Percentiles rank a stretch among this genome's conserved stretches.
Conservation (phyloP, 2,888 invertebrate genomes). For the Amphipoea lucens region DNA sequence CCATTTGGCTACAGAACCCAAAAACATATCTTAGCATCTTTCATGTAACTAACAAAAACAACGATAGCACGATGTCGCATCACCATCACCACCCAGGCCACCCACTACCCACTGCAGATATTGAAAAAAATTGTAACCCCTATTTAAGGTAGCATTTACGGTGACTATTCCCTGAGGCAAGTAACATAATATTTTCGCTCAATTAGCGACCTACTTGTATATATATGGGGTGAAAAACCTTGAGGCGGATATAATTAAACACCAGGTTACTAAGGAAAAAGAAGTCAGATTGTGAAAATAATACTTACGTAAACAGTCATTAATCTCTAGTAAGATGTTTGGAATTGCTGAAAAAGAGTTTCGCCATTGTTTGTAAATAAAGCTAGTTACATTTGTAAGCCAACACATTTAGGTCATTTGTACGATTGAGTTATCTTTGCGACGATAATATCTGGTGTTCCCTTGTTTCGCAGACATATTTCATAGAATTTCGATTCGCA, state of each 20-base stretch:
- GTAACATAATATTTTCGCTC: slow-evolving; percentile 77
- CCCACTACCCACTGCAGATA: not conserved
- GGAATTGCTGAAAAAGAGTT: slow-evolving; percentile 69
- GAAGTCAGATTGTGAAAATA: slow-evolving; percentile 60
- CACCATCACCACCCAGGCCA: not conserved
- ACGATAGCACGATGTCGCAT: slow-evolving; percentile 20
- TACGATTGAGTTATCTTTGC: slow-evolving; percentile 42
- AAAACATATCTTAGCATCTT: not conserved
- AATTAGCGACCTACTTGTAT: slow-evolving; percentile 75
- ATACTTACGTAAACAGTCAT: slow-evolving; percentile 65
- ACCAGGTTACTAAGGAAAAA: slow-evolving; percentile 50
- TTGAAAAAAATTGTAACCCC: slow-evolving; percentile 5
- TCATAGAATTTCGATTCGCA: too few species aligned
- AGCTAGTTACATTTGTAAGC: slow-evolving; percentile 71
- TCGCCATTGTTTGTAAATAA: slow-evolving; percentile 75
- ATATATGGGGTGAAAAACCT: slow-evolving; percentile 69
- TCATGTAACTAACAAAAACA: slow-evolving; percentile 29
- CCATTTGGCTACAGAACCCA: not conserved
- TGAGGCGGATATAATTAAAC: slow-evolving; percentile 54
- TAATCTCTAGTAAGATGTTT: slow-evolving; percentile 71
- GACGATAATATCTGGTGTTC: not conserved
- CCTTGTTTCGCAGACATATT: too few species aligned
- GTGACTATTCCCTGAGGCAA: slow-evolving; percentile 63
- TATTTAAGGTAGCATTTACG: slow-evolving; percentile 41
- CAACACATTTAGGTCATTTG: slow-evolving; percentile 50